A percentile compares a stretch with the other conserved stretches of the same genome.
phyloP scores from a whole-genome alignment of 2,797 vertebrate genomes.

The Dromococcyx pavoninus region DNA sequence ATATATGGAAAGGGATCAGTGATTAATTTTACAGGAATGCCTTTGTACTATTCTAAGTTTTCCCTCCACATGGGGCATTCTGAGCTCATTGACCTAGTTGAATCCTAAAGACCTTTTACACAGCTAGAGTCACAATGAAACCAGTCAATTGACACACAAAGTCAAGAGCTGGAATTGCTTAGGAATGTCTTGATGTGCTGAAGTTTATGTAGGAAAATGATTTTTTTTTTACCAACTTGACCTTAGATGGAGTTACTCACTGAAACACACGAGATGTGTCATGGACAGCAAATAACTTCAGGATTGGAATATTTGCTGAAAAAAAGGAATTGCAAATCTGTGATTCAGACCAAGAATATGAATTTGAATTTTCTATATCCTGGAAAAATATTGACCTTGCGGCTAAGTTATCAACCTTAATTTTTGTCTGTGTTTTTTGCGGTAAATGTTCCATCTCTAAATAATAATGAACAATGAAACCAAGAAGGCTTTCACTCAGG shows the following conservation, averaged over 20 bases:
- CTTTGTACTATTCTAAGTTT: conserved; percentile 16
- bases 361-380: neutral
- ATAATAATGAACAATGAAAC: neutral
- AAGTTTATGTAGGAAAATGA: neutral
- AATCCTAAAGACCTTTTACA: neutral
- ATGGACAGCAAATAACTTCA: neutral
- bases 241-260: neutral
- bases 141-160: neutral
- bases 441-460: neutral
- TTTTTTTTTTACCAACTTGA: neutral
- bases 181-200: neutral
- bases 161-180: neutral
- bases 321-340: neutral
- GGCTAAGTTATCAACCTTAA: neutral
- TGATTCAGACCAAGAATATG: neutral
- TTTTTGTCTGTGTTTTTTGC: neutral
- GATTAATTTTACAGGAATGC: conserved; percentile 16
- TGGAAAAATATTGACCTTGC: neutral
- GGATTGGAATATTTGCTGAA: neutral
- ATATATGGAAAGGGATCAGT: neutral
- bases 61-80: neutral
- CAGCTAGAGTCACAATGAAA: neutral
- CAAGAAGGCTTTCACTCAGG: neutral
- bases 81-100: neutral
- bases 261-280: neutral